Base-by-base conservation (phyloP, 2,797 vertebrate genomes). In the Siniperca obscura region DNA sequence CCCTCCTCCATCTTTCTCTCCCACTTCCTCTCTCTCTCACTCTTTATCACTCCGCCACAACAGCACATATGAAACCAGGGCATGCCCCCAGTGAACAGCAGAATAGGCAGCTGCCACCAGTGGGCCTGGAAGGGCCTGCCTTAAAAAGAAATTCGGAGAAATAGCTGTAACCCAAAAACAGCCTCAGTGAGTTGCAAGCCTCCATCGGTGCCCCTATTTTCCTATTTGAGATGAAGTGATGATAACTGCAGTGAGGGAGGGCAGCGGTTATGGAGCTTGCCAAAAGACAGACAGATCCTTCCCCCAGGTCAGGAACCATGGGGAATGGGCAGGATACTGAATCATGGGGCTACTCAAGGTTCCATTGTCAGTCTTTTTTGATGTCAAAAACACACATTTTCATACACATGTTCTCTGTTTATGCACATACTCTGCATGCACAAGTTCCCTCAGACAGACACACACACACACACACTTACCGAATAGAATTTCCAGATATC, bases 21-120 rank as follows among this genome's bases (percentile, higher is more conserved):
- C 64, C 34, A 22, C 81, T 78, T 71, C 61, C 12, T 10, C 42
- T n/a, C 7, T 30, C 74, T 85, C 85, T 80, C 86, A 80, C 89
- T 82, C 83, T 88, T 76, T 77, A 86, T 88, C 78, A 30, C 2
- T 30, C 76, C 59, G 30, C 91, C 93, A 95, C 92, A 95, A 91
- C 91, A 93, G 91, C 87, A 84, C 87, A 93, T 87, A 93, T 93
- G 90, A 95, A 96, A 96, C 94, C 95, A 96, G 95, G 95, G 95
- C 95, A 95, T 95, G 94, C 94, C 95, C 94, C 95, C 89, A 94
- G 95, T 95, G 95, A 95, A 92, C 89, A 92, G 87, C 71, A 87
- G 87, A 95, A 95, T 93, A 95, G 94, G 93, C 93, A 94, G 90
- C 90, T 86, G 87, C 90, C 93, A 92, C 88, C 86, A 93, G 91